Evolutionary conservation across 2,888 invertebrate species (phyloP).

Genomic region (Andrena marginata): DNA sequence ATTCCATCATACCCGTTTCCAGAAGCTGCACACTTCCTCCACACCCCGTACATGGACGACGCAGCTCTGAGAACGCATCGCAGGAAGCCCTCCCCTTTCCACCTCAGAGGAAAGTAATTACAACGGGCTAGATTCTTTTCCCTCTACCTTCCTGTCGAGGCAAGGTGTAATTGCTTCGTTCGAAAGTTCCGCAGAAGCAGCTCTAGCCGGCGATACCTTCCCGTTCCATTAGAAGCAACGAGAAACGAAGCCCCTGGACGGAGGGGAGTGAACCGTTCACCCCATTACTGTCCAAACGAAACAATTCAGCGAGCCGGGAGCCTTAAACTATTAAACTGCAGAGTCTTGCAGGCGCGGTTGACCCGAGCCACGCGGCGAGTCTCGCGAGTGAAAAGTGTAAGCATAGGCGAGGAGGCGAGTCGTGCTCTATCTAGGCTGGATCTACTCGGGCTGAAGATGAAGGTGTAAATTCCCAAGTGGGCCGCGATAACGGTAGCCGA

Average conservation of each 20-base stretch:
- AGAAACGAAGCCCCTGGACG: background rate
- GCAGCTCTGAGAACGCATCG: background rate
- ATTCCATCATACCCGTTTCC: too few species aligned
- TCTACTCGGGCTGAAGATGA: constrained; percentile 34
- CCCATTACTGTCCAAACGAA: background rate
- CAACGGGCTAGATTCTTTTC: background rate
- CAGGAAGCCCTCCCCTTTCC: background rate
- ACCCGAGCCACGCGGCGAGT: constrained; percentile 9
- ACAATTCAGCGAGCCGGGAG: background rate
- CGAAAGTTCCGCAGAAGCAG: background rate
- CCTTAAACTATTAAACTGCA: constrained; percentile 10
- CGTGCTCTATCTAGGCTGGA: constrained; percentile 36
- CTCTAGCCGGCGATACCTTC: background rate
- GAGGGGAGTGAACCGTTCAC: background rate
- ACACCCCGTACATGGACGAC: background rate
- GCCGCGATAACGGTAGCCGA: background rate
- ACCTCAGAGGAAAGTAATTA: background rate
- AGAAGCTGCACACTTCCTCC: background rate
- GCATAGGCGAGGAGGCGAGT: constrained; percentile 26
- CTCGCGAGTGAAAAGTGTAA: constrained; percentile 37
- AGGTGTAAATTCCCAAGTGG: constrained; percentile 29
- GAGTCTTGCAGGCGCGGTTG: constrained; percentile 2
- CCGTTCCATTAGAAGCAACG: background rate
- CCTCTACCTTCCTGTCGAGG: background rate
- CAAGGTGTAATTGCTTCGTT: background rate